Base-by-base conservation (phyloP, 1,140 invertebrate species). In the Dolichoris vasculosae region DNA sequence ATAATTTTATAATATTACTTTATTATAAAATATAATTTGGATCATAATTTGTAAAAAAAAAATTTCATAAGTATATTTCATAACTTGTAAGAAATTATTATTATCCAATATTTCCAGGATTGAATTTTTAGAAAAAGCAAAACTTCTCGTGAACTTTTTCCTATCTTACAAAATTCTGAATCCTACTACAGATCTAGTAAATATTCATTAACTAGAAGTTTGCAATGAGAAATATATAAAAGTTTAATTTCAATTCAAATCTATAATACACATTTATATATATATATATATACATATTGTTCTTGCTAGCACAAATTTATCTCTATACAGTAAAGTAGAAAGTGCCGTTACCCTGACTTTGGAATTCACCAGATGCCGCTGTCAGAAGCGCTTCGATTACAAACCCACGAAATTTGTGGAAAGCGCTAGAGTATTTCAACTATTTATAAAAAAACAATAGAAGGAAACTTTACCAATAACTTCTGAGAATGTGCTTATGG, bases 291-390 rank as follows among this genome's bases (percentile, higher is more conserved):
- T 59, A 9, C 51, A 55, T 17, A 59, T 26, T 9, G 23, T 26
- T 59, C 23, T 20, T 55, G 13, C 9, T n/a, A n/a, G n/a, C 23
- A 26, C 13, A 26, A 26, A 59, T 43, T 78, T 84, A 84, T 84
- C 83, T 78, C 76, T 0, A 11, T 32, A n/a, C 77, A 84, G 75
- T 84, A 84, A 84, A 84, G 83, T 71, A 84, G 83, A 78, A 20
- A 84, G 20, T 63, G 35, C 23, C 43, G 13, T 84, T 84, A 84
- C 59, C 83, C 20, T n/a, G n/a, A 11, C 23, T 9, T 59, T n/a
- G 15, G 30, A 63, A 63, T 48, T 67, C 75, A 30, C 59, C 59
- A 83, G 82, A 83, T 83, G 82, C 55, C 82, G 71, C 82, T 51
- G 77, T 51, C 11, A 15, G 20, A 30, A 30, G 4, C n/a, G 40